Percentiles rank a stretch among this genome's conserved stretches.
phyloP scores from a whole-genome alignment of 64 coral and sea anemone species.

The Actinia tenebrosa region DNA sequence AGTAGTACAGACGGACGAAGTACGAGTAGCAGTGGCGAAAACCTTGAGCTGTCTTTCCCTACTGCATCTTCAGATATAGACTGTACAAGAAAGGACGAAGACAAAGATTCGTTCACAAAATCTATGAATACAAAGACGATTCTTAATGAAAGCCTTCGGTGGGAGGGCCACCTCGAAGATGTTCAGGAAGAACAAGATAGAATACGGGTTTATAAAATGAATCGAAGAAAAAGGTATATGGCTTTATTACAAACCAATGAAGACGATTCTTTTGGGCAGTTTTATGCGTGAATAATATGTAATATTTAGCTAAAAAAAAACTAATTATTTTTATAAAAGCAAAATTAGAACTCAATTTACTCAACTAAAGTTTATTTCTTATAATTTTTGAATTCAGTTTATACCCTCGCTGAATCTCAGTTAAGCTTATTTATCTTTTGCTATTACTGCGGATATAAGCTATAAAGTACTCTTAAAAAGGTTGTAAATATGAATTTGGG shows the following conservation, averaged over 20 bases:
- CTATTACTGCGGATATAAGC: too few relatives aligned
- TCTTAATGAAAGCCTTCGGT: constrained; percentile 12
- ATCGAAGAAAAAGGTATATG: constrained; percentile 27
- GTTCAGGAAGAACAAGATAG: not conserved
- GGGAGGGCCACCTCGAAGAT: not conserved
- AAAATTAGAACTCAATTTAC: too few relatives aligned
- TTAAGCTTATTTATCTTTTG: too few relatives aligned
- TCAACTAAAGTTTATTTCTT: not conserved
- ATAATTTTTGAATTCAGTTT: not conserved
- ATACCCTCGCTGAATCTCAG: not conserved
- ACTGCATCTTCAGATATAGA: constrained; percentile 14
- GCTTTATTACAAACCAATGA: not conserved
- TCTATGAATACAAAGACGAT: not conserved
- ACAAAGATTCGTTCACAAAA: not conserved
- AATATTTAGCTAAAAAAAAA: not conserved
- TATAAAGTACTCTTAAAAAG: too few relatives aligned
- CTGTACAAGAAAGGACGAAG: constrained; percentile 2
- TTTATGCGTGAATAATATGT: constrained; percentile 8
- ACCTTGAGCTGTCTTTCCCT: not conserved
- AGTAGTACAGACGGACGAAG: constrained; percentile 10
- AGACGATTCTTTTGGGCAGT: not conserved
- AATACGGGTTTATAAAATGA: constrained; percentile 32
- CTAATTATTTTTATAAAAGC: not conserved
- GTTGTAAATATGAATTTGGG: too few relatives aligned
- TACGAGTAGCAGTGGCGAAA: constrained; percentile 19